Evolutionary conservation across 2,888 invertebrate genomes (phyloP).

Genomic region (Drosophila austrosaltans): DNA sequence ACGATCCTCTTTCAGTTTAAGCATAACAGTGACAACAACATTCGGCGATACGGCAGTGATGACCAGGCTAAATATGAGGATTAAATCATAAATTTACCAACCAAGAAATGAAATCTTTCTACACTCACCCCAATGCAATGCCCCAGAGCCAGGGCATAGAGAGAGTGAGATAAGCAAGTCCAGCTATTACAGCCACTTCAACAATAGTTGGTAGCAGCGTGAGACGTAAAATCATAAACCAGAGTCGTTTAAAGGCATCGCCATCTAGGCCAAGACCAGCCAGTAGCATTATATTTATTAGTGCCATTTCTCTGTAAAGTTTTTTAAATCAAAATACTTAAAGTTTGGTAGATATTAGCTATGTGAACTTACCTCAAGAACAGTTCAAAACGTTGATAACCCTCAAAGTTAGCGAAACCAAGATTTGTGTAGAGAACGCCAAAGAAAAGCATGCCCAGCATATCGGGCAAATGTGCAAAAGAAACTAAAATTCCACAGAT

Average conservation of each 20-base stretch:
- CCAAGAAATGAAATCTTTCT: not conserved
- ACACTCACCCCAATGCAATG: conserved; percentile 84
- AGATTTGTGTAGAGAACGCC: conserved; percentile 85
- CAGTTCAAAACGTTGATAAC: conserved; percentile 84
- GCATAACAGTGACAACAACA: conserved; percentile 89
- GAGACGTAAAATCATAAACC: conserved; percentile 85
- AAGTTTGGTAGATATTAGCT: no score
- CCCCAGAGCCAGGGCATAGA: conserved; percentile 87
- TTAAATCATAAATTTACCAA: not conserved
- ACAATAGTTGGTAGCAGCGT: conserved; percentile 86
- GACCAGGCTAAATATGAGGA: conserved; percentile 84
- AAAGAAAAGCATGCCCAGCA: conserved; percentile 87
- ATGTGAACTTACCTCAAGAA: conserved; percentile 83
- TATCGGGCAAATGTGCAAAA: conserved; percentile 84
- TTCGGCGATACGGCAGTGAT: conserved; percentile 89
- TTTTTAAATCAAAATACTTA: not conserved
- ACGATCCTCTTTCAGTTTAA: conserved; percentile 85
- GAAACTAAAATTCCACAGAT: conserved; percentile 80
- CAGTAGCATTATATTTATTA: conserved; percentile 87
- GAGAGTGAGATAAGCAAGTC: conserved; percentile 85
- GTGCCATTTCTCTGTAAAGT: conserved; percentile 85
- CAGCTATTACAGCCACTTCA: conserved; percentile 85
- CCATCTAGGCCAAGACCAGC: conserved; percentile 88
- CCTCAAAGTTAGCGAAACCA: conserved; percentile 84
- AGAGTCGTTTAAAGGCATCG: conserved; percentile 85